Evolutionary conservation across 2,888 invertebrate genomes (phyloP).

Genomic region (Cosmia pyralina): DNA sequence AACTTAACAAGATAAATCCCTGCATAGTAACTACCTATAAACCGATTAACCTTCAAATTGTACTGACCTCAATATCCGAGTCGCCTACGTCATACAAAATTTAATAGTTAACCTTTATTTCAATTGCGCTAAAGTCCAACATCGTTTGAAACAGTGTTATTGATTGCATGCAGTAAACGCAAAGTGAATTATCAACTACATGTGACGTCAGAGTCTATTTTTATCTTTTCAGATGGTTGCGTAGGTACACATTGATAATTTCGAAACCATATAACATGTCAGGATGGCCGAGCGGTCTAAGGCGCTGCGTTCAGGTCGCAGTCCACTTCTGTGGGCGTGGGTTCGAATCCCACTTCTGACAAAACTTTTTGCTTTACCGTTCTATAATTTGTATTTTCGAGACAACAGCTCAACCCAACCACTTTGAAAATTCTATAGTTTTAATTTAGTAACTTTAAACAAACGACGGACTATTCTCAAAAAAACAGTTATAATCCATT

Average conservation of each 20-base stretch:
- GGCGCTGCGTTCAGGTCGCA: slow-evolving; percentile 89
- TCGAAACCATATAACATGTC: slow-evolving; percentile 51
- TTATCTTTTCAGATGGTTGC: slow-evolving; percentile 32
- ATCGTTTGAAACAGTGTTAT: slow-evolving; percentile 17
- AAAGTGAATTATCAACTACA: slow-evolving; percentile 55
- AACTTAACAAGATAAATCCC: slow-evolving; percentile 9
- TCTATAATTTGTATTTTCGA: background rate
- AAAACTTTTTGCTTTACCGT: slow-evolving; percentile 65
- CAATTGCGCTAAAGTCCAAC: rapidly evolving
- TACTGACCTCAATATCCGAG: slow-evolving; percentile 42
- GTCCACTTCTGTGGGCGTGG: slow-evolving; percentile 89
- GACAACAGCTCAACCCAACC: too few species aligned
- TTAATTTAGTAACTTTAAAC: too few species aligned
- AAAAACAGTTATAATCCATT: too few species aligned
- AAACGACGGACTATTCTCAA: too few species aligned
- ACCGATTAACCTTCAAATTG: slow-evolving; percentile 46
- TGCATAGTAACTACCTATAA: slow-evolving; percentile 9
- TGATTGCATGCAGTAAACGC: slow-evolving; percentile 48
- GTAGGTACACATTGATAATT: slow-evolving; percentile 64
- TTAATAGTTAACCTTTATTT: slow-evolving; percentile 21
- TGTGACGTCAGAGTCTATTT: slow-evolving; percentile 68
- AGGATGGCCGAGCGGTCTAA: slow-evolving; percentile 88
- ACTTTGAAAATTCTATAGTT: too few species aligned
- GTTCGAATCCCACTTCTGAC: slow-evolving; percentile 89
- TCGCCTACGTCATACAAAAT: slow-evolving; percentile 22